Percentiles rank a stretch among this genome's conserved stretches.
Evolutionary conservation across 1,140 invertebrate genomes (phyloP).

Genomic region (Asobara japonica): DNA sequence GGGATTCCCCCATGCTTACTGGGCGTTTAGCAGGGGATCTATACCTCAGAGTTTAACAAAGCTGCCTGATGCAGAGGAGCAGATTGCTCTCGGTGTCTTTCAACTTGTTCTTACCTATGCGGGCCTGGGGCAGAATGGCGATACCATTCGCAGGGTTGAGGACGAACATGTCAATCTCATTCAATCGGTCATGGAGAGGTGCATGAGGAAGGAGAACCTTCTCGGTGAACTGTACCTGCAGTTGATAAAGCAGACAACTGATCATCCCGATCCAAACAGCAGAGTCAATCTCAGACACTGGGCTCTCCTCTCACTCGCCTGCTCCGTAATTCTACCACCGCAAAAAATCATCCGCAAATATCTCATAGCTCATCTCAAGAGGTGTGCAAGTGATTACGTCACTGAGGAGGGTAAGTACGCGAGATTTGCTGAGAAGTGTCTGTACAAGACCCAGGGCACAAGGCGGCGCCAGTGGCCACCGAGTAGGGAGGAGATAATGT

Average conservation of each 20-base stretch:
- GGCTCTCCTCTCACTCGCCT: constrained; percentile 89
- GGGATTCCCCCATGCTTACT: constrained; percentile 86
- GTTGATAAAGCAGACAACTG: constrained; percentile 93
- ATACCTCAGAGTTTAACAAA: constrained; percentile 84
- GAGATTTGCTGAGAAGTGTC: constrained; percentile 91
- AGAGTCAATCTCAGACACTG: constrained; percentile 89
- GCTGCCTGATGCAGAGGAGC: constrained; percentile 88
- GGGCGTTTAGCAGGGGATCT: constrained; percentile 87
- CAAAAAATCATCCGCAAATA: constrained; percentile 86
- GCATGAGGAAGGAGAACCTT: constrained; percentile 87
- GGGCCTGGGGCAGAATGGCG: constrained; percentile 82
- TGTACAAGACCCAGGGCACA: constrained; percentile 86
- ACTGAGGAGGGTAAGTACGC: constrained; percentile 96
- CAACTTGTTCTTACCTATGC: constrained; percentile 82
- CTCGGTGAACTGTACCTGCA: constrained; percentile 93
- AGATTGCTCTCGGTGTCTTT: constrained; percentile 83
- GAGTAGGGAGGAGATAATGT: constrained; percentile 91
- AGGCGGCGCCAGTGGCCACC: constrained; percentile 90
- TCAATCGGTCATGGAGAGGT: constrained; percentile 88
- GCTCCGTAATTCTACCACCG: constrained; percentile 87
- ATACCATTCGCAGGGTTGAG: constrained; percentile 73
- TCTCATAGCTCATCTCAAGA: constrained; percentile 89
- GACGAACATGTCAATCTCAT: constrained; percentile 90
- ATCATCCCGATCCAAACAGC: constrained; percentile 90
- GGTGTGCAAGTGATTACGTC: constrained; percentile 87